Evolutionary conservation across 2,797 vertebrate genomes (phyloP).

Genomic region (Poecile montanus): DNA sequence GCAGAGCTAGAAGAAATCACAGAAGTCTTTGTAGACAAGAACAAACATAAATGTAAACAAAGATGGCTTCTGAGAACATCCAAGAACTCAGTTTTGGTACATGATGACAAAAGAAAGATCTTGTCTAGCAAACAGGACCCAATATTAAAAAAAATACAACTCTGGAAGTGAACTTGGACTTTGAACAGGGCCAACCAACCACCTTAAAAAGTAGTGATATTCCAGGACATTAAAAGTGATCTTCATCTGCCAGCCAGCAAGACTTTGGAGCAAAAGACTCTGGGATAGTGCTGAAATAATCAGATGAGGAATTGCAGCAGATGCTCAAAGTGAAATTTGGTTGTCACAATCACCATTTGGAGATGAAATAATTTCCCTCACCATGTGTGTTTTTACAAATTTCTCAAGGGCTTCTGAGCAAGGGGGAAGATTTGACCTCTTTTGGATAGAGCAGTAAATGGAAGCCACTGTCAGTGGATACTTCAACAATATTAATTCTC

Average conservation of each 20-base stretch:
- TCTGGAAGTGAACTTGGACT: background rate
- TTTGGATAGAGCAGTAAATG: background rate
- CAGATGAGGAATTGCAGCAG: background rate
- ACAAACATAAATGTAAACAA: background rate
- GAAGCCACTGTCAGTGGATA: background rate
- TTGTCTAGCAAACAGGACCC: background rate
- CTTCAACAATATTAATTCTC: background rate
- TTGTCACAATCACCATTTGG: background rate
- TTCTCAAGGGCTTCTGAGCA: background rate
- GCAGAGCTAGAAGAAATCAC: background rate
- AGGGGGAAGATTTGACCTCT: background rate
- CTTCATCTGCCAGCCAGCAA: background rate
- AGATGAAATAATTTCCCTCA: background rate
- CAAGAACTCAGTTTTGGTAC: background rate
- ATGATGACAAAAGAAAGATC: background rate
- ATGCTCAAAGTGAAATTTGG: background rate
- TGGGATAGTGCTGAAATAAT: fast-evolving
- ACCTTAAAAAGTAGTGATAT: background rate
- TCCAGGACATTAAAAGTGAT: background rate
- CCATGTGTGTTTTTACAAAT: background rate
- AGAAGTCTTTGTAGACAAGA: background rate
- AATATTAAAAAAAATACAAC: background rate
- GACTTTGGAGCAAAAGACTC: background rate
- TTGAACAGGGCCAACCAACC: background rate
- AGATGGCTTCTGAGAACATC: background rate